These are phyloP conservation scores for Megaustenia siamemsis DNA, from an alignment of 2,888 invertebrate genomes.

Conservation along the genomic window DNA sequence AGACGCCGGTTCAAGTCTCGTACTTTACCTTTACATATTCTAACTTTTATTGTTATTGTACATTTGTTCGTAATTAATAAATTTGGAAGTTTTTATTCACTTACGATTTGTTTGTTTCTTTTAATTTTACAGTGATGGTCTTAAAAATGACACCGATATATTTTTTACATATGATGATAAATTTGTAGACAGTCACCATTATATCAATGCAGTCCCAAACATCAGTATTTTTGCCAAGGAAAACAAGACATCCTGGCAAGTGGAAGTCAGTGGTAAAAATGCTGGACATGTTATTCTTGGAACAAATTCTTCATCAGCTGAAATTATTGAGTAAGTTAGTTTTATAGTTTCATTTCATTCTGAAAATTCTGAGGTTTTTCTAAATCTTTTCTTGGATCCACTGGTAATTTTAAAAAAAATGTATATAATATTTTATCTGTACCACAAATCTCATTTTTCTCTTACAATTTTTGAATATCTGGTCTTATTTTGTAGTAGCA, in stretches of 20 bases:
- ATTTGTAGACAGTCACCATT: conserved; percentile 53
- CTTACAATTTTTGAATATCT: not conserved
- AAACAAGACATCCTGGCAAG: conserved; percentile 47
- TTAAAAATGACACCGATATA: conserved; percentile 57
- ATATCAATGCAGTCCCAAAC: conserved; percentile 63
- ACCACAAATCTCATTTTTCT: not conserved
- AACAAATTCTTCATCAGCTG: conserved; percentile 67
- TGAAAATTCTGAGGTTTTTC: not conserved
- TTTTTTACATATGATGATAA: conserved; percentile 71
- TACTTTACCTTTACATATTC: no score
- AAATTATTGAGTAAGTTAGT: conserved; percentile 65
- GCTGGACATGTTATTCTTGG: conserved; percentile 74
- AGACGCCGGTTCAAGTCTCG: no score
- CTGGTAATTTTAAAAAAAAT: not conserved
- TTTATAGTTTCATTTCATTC: not conserved
- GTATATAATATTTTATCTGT: not conserved
- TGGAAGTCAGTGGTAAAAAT: conserved; percentile 64
- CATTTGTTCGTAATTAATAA: no score
- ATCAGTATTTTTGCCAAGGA: conserved; percentile 62
- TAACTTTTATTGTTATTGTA: no score
- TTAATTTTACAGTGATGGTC: conserved; percentile 41
- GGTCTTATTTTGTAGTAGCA: not conserved
- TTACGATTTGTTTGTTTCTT: not conserved
- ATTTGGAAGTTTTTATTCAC: no score
- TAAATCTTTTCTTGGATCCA: no score